phyloP scores from a whole-genome alignment of 1,140 invertebrate species.

The silkworm (Bombyx mori) region ASM3026992v2 NC_085119.1:6609501-6610000 shows the following conservation, averaged over 20 bases:
- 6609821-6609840: neutral
- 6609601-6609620: neutral
- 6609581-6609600: conserved; percentile 18
- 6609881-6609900: neutral
- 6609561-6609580: conserved; percentile 24
- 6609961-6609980: conserved; percentile 37
- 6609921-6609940: conserved; percentile 20
- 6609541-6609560: conserved; percentile 38
- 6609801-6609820: neutral
- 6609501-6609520: conserved; percentile 1
- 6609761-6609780: no score
- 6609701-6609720: no score
- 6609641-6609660: no score
- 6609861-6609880: no score
- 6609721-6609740: no score
- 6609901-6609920: neutral
- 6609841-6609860: no score
- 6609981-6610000: conserved; percentile 45
- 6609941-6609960: conserved; percentile 20
- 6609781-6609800: neutral
- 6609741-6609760: no score
- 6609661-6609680: no score
- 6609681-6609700: no score
- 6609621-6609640: no score
- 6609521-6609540: conserved; percentile 27